Conservation (phyloP, 2,888 invertebrate species). For the Crematogaster levior region DNA sequence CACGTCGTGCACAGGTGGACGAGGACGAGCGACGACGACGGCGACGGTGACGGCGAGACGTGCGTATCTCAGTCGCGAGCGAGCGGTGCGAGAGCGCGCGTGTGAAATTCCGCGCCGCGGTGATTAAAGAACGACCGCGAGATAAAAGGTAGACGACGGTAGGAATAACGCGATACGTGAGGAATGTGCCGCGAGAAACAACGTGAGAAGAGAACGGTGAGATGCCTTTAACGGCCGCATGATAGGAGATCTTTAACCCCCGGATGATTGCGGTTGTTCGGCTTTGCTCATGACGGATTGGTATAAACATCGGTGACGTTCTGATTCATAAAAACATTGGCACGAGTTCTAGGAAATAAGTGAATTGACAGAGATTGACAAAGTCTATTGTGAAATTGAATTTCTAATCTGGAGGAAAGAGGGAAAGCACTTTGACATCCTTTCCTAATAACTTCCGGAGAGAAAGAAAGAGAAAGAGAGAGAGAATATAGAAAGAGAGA, state of each 20-base stretch:
- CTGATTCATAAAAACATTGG: slow-evolving; percentile 3
- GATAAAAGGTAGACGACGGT: background rate
- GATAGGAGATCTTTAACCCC: slow-evolving; percentile 10
- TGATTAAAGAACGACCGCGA: background rate
- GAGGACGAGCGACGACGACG: slow-evolving; percentile 62
- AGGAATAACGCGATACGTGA: slow-evolving; percentile 4
- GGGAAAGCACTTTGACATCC: background rate
- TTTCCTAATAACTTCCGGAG: slow-evolving; percentile 3
- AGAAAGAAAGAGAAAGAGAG: no score
- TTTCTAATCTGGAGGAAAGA: background rate
- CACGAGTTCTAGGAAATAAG: background rate
- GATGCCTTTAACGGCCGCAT: background rate
- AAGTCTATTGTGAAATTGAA: slow-evolving; percentile 19
- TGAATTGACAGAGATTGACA: slow-evolving; percentile 13
- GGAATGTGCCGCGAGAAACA: background rate
- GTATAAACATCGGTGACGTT: slow-evolving; percentile 3
- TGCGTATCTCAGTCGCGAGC: slow-evolving; percentile 79
- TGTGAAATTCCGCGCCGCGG: slow-evolving; percentile 53
- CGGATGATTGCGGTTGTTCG: background rate
- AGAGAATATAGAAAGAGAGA: no score
- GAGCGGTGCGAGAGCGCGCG: slow-evolving; percentile 73
- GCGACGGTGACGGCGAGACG: slow-evolving; percentile 71
- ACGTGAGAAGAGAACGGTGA: slow-evolving; percentile 1
- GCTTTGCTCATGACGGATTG: background rate
- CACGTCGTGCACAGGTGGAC: slow-evolving; percentile 43